phyloP scores from a whole-genome alignment of 2,888 invertebrate species.

The Sepioteuthis lessoniana region DNA sequence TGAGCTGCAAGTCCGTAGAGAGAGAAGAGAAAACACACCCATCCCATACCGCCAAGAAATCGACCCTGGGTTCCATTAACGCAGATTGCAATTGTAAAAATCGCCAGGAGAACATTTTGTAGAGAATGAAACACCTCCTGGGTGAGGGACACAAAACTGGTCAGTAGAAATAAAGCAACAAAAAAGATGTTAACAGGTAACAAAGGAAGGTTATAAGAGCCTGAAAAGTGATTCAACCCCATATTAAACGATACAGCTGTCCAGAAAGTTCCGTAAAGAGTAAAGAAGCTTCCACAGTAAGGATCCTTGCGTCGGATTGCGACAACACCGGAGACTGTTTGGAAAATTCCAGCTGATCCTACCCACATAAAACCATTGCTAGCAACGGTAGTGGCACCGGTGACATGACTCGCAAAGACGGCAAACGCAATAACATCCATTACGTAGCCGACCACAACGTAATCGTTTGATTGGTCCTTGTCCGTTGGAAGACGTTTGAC shows the following conservation, averaged over 20 bases:
- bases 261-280: constrained; percentile 60
- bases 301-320: constrained; percentile 56
- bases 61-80: constrained; percentile 54
- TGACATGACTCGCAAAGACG: constrained; percentile 58
- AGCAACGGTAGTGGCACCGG: constrained; percentile 52
- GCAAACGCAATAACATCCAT: constrained; percentile 59
- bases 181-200: constrained; percentile 57
- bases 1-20: constrained; percentile 61
- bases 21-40: constrained; percentile 59
- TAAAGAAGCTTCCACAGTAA: constrained; percentile 55
- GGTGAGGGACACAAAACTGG: constrained; percentile 55
- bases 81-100: constrained; percentile 56
- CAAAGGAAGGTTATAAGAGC: constrained; percentile 48
- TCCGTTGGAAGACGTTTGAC: background rate
- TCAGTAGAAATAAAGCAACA: constrained; percentile 54
- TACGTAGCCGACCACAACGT: constrained; percentile 57
- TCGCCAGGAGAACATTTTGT: constrained; percentile 54
- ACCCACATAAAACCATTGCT: constrained; percentile 59
- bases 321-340: constrained; percentile 55
- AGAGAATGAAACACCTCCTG: constrained; percentile 57
- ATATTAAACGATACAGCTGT: constrained; percentile 56
- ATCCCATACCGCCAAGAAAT: constrained; percentile 59
- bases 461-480: constrained; percentile 54
- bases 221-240: constrained; percentile 52
- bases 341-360: constrained; percentile 57